These are phyloP conservation scores for Brachyrhaphis roseni DNA, from an alignment of 2,797 vertebrate species.

Conservation along the genomic window DNA sequence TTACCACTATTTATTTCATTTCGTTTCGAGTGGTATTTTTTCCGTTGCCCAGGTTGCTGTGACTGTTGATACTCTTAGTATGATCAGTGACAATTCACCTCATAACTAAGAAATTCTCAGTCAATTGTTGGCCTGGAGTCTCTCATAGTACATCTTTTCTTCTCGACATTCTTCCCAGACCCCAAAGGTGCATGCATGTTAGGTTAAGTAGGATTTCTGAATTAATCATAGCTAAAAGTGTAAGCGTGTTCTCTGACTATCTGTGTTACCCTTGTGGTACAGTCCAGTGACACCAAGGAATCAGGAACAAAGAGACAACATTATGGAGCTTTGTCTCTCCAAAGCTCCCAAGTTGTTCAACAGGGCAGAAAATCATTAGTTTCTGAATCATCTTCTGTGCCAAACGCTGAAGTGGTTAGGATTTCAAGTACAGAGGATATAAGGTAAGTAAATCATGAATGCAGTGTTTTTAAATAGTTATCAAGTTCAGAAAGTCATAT, in stretches of 20 bases:
- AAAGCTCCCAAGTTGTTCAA: not conserved
- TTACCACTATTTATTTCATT: slow-evolving; percentile 74
- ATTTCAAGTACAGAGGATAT: not conserved
- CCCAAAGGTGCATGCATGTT: not conserved
- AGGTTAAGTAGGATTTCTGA: not conserved
- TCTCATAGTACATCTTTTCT: not conserved
- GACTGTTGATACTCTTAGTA: slow-evolving; percentile 46
- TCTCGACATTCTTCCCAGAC: not conserved
- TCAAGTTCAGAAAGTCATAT: not conserved
- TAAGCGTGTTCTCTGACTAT: slow-evolving; percentile 1
- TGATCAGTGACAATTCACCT: not conserved
- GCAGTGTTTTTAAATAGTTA: not conserved
- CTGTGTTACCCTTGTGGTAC: not conserved
- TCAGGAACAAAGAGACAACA: not conserved
- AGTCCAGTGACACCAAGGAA: not conserved
- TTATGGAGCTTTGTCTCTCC: not conserved
- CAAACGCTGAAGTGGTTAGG: not conserved
- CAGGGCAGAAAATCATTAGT: not conserved
- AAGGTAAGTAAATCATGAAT: not conserved
- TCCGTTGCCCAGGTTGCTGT: slow-evolving; percentile 34
- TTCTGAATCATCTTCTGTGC: not conserved
- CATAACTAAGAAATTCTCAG: not conserved
- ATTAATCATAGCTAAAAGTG: not conserved
- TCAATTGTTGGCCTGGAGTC: not conserved
- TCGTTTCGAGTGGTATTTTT: slow-evolving; percentile 63